Conservation (phyloP, 2,888 invertebrate species). For the Sialis fuliginosa region DNA sequence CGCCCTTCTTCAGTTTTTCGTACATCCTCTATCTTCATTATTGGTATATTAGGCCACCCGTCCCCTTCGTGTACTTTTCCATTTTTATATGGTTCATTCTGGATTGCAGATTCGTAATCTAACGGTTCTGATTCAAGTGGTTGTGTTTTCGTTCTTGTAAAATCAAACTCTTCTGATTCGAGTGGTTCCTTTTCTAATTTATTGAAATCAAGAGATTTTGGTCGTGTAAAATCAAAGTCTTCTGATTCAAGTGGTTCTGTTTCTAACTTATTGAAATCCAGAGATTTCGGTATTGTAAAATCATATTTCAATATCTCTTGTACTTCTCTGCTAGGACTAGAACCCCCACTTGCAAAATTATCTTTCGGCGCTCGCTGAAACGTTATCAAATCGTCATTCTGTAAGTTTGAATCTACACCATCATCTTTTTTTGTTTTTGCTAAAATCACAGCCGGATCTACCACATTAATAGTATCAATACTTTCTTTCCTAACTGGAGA, state of each 20-base stretch:
- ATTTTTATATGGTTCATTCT: slow-evolving; percentile 3
- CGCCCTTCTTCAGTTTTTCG: slow-evolving; percentile 14
- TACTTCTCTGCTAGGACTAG: slow-evolving; percentile 79
- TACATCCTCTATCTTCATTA: slow-evolving; percentile 22
- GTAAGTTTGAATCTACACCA: neutral
- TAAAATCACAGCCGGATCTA: slow-evolving; percentile 8
- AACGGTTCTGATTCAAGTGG: neutral
- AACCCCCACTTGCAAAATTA: slow-evolving; percentile 58
- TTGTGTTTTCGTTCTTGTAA: slow-evolving; percentile 10
- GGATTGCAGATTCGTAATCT: neutral
- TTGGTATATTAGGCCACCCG: slow-evolving; percentile 26
- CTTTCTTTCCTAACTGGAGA: slow-evolving; percentile 33
- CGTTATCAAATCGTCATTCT: neutral
- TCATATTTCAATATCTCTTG: slow-evolving; percentile 50
- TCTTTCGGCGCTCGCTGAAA: slow-evolving; percentile 13
- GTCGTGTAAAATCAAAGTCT: neutral
- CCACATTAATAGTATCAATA: slow-evolving; percentile 17
- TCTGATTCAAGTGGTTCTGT: slow-evolving; percentile 5
- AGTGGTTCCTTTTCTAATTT: neutral
- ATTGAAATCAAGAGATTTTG: neutral
- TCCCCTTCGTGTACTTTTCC: slow-evolving; percentile 13
- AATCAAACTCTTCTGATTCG: neutral
- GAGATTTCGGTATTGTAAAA: slow-evolving; percentile 21
- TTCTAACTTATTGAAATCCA: slow-evolving; percentile 27
- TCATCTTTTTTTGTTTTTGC: neutral